A percentile compares a stretch with the other conserved stretches of the same genome.
phyloP scores from a whole-genome alignment of 2,113 vertebrate genomes.

The Scomber japonicus region DNA sequence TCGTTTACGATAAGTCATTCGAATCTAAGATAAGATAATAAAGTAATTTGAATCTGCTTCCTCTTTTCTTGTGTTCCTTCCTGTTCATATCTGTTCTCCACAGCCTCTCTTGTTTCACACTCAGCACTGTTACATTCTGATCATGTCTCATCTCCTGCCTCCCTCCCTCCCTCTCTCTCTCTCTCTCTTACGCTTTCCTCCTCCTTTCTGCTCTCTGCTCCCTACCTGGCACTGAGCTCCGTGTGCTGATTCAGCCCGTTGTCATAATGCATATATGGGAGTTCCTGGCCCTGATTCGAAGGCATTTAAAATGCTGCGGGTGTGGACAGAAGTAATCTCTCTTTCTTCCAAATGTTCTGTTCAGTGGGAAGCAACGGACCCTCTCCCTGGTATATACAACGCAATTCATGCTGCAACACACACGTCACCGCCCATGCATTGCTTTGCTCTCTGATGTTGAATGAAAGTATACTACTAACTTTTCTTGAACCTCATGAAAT shows the following conservation, averaged over 20 bases:
- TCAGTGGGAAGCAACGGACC: slow-evolving; percentile 12
- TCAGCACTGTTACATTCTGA: slow-evolving; percentile 39
- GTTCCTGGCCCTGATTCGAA: slow-evolving; percentile 58
- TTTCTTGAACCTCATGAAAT: slow-evolving; percentile 41
- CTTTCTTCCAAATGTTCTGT: slow-evolving; percentile 49
- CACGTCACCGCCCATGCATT: slow-evolving; percentile 8
- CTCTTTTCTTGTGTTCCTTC: slow-evolving; percentile 41
- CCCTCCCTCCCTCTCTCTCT: not conserved
- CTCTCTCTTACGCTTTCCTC: not conserved
- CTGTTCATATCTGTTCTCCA: slow-evolving; percentile 47
- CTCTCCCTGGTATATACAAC: not conserved
- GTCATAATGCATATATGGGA: slow-evolving; percentile 56
- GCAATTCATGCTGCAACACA: not conserved
- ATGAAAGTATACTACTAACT: slow-evolving; percentile 4
- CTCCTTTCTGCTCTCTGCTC: slow-evolving; percentile 6
- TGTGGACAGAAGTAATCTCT: slow-evolving; percentile 57
- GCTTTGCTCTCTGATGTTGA: slow-evolving; percentile 22
- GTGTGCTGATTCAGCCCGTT: slow-evolving; percentile 69
- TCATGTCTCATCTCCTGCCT: slow-evolving; percentile 28
- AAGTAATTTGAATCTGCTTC: slow-evolving; percentile 41
- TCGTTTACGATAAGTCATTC: not conserved
- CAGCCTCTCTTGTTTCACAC: slow-evolving; percentile 36
- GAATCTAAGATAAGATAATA: not conserved
- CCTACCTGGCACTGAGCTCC: slow-evolving; percentile 45
- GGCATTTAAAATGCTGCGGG: slow-evolving; percentile 61